Percentiles rank a stretch among this genome's conserved stretches.
Evolutionary conservation across 2,797 vertebrate species (phyloP).

Genomic region (Kryptolebias ocellatus): DNA sequence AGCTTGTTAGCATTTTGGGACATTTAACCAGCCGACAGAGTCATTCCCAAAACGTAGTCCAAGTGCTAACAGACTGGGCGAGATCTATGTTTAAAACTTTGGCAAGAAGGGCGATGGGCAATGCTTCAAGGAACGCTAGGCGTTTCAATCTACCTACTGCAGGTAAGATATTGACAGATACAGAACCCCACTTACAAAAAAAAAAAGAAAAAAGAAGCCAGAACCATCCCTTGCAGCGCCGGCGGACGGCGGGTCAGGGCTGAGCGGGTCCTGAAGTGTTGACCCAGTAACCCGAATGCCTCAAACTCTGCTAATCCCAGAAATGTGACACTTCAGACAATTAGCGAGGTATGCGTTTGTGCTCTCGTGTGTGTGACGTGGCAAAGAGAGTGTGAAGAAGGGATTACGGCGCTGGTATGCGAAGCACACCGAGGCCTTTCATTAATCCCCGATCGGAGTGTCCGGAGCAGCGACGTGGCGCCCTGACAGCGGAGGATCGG

Average conservation of each 20-base stretch:
- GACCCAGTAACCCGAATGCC: slow-evolving; percentile 65
- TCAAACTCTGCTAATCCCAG: slow-evolving; percentile 69
- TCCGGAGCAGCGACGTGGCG: slow-evolving; percentile 10
- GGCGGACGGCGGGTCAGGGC: background rate
- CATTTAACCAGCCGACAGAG: too few species aligned
- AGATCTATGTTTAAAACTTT: too few species aligned
- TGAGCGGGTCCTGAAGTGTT: slow-evolving; percentile 1
- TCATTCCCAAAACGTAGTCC: too few species aligned
- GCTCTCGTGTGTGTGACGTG: slow-evolving; percentile 56
- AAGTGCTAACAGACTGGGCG: too few species aligned
- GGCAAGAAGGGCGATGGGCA: too few species aligned
- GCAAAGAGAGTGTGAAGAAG: slow-evolving; percentile 8
- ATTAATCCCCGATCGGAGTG: slow-evolving; percentile 67
- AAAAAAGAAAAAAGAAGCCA: background rate
- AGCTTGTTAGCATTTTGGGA: too few species aligned
- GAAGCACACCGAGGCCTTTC: slow-evolving; percentile 48
- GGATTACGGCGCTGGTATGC: slow-evolving; percentile 66
- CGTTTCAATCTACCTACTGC: too few species aligned
- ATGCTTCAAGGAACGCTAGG: too few species aligned
- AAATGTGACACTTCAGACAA: slow-evolving; percentile 77
- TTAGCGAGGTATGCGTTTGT: slow-evolving; percentile 61
- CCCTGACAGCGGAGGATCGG: slow-evolving; percentile 33
- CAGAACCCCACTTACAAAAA: too few species aligned
- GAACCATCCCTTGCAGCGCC: background rate
- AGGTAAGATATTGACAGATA: too few species aligned